A percentile compares a stretch with the other conserved stretches of the same genome.
Conservation (phyloP, 2,888 invertebrate genomes). For the Hirtodrosophila trivittata region DNA sequence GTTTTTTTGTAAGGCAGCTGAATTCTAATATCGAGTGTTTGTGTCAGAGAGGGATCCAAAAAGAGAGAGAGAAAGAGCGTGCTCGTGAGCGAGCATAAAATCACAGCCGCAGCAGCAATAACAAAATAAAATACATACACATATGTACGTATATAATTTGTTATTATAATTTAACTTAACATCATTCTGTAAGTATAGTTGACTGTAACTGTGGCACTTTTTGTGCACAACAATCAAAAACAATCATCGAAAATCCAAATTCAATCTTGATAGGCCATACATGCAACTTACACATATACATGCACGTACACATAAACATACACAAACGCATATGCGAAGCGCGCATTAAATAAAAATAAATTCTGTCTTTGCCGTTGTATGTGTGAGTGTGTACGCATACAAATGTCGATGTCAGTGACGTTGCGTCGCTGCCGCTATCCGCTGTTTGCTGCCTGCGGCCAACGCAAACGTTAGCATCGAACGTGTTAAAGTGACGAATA, state of each 20-base stretch:
- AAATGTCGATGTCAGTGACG: constrained; percentile 63
- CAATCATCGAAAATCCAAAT: constrained; percentile 55
- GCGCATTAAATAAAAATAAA: constrained; percentile 70
- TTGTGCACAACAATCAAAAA: constrained; percentile 49
- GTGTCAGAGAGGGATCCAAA: constrained; percentile 36
- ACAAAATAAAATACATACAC: constrained; percentile 69
- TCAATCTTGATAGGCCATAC: constrained; percentile 54
- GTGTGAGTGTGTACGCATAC: constrained; percentile 22
- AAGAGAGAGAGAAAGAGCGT: constrained; percentile 35
- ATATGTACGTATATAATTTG: constrained; percentile 41
- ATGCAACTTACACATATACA: constrained; percentile 31
- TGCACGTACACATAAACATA: constrained; percentile 42
- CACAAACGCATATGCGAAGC: constrained; percentile 40
- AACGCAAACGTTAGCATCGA: constrained; percentile 58
- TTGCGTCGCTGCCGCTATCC: constrained; percentile 39
- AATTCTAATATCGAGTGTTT: constrained; percentile 50
- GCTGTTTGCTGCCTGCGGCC: constrained; percentile 17
- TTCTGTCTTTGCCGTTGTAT: constrained; percentile 43
- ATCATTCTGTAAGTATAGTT: constrained; percentile 22
- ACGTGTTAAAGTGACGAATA: constrained; percentile 78
- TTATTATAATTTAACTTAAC: constrained; percentile 33
- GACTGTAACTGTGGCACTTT: constrained; percentile 33
- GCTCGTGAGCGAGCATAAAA: constrained; percentile 63
- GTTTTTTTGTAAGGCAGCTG: constrained; percentile 21
- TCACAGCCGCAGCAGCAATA: constrained; percentile 65